Base-by-base conservation (phyloP, 2,113 vertebrate genomes). In the Tetraodon nigroviridis region DNA sequence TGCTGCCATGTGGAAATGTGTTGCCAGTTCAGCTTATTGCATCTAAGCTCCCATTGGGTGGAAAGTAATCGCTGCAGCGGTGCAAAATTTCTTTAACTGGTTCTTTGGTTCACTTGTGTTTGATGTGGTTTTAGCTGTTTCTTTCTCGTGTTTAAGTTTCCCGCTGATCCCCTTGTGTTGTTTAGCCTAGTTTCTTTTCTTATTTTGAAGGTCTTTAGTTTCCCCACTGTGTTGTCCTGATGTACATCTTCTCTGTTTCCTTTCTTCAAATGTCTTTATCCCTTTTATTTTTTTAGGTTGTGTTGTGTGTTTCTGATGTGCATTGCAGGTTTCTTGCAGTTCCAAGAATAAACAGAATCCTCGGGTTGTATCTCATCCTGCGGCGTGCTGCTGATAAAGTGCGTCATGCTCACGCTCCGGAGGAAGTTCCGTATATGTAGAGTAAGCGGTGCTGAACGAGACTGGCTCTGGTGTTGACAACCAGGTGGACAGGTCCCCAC, bases 401-500 rank as follows among this genome's bases (percentile, higher is more conserved):
- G 61, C 57, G 68, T 73, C 74, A 66, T 79, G 59, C 19, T 14
- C 49, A 47, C 22, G 20, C 68, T 71, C 58, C 14, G 50, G 51
- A 64, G 64, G 50, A 79, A 45, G 82, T 81, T 71, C 69, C 71
- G 60, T 83, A 72, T 64, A 70, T 78, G 79, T 56, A 24, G 65
- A 81, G 70, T 70, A 81, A 84, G 79, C 81, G 80, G 82, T 15
- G 71, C 80, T 67, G 80, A 86, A 80, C 67, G 71, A 84, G 83
- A 84, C 65, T 13, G 67, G 79, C 72, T 78, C 64, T 57, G n/a
- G 22, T 18, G 64, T 73, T 87, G 88, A 87, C 85, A 88, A 79
- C 84, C 88, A 85, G 85, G 86, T 88, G 88, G 86, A 88, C 81
- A 79, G 86, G 86, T 89, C 79, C 82, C 84, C 87, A 82, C 82